These are phyloP conservation scores for Drosophila kuntzei DNA, from an alignment of 2,888 invertebrate genomes.

Conservation along the genomic window DNA sequence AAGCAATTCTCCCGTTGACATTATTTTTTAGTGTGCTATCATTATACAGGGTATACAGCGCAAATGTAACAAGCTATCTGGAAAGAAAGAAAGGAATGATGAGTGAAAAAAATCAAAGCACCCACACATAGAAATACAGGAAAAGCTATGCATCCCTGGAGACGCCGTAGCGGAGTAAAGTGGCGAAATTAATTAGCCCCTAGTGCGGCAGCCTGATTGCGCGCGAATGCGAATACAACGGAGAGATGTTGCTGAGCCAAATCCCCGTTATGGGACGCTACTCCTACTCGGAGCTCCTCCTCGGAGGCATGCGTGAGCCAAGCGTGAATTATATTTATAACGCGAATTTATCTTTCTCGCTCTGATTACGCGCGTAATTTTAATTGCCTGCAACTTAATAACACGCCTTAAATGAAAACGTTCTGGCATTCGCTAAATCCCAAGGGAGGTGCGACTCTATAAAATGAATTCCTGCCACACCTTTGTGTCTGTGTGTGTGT, in stretches of 20 bases:
- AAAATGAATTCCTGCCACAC: constrained; percentile 40
- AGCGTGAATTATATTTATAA: constrained; percentile 76
- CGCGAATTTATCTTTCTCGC: constrained; percentile 79
- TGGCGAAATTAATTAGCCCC: constrained; percentile 80
- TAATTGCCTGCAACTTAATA: constrained; percentile 81
- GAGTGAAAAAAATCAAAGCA: constrained; percentile 45
- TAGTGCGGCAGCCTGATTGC: constrained; percentile 78
- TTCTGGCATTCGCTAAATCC: constrained; percentile 21
- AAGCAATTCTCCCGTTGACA: not conserved
- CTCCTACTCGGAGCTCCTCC: constrained; percentile 2
- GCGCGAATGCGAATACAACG: constrained; percentile 51
- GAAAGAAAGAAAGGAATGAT: constrained; percentile 5
- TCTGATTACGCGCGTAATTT: constrained; percentile 81
- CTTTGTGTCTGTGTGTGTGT: constrained; percentile 18
- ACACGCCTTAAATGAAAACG: constrained; percentile 55
- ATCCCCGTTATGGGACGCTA: constrained; percentile 29
- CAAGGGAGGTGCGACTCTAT: constrained; percentile 26
- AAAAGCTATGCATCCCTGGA: constrained; percentile 56
- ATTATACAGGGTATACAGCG: constrained; percentile 20
- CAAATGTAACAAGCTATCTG: constrained; percentile 32
- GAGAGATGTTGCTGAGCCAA: constrained; percentile 50
- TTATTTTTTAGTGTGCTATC: not conserved
- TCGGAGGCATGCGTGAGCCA: constrained; percentile 47
- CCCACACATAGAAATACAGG: constrained; percentile 44
- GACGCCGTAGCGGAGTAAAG: constrained; percentile 71